Evolutionary conservation across 2,113 vertebrate species (phyloP).

Genomic region (Progne subis): DNA sequence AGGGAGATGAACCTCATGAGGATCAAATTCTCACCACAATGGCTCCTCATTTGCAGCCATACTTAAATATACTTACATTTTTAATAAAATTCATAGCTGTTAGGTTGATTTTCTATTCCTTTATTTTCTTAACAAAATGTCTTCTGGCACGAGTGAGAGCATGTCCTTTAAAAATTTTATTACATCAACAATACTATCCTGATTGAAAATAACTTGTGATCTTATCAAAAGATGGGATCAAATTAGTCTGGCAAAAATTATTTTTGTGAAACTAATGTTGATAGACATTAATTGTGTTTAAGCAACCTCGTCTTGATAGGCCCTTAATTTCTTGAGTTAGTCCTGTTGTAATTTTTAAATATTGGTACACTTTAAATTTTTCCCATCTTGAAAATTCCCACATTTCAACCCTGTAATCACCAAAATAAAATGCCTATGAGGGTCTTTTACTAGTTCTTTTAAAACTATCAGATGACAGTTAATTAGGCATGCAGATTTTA

Average conservation of each 20-base stretch:
- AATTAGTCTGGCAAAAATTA: conserved; percentile 17
- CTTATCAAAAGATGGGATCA: conserved; percentile 3
- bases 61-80: neutral
- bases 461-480: neutral
- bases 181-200: neutral
- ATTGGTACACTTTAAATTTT: neutral
- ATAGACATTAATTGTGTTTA: conserved; percentile 1
- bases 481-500: neutral
- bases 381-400: neutral
- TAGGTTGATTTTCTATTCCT: neutral
- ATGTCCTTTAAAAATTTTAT: neutral
- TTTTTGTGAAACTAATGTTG: neutral
- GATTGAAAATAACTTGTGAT: conserved; percentile 12
- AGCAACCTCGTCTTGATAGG: neutral
- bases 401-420: neutral
- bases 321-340: neutral
- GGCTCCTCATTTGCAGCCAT: neutral
- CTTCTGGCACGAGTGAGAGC: neutral
- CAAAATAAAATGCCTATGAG: neutral
- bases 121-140: neutral
- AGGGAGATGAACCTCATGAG: neutral
- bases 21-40: neutral
- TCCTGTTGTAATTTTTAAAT: neutral
- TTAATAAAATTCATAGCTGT: neutral
- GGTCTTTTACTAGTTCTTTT: neutral